Percentiles rank a stretch among this genome's conserved stretches.
These are phyloP conservation scores for Tricholauxania praeusta DNA, from an alignment of 2,888 invertebrate genomes.

Conservation along the genomic window DNA sequence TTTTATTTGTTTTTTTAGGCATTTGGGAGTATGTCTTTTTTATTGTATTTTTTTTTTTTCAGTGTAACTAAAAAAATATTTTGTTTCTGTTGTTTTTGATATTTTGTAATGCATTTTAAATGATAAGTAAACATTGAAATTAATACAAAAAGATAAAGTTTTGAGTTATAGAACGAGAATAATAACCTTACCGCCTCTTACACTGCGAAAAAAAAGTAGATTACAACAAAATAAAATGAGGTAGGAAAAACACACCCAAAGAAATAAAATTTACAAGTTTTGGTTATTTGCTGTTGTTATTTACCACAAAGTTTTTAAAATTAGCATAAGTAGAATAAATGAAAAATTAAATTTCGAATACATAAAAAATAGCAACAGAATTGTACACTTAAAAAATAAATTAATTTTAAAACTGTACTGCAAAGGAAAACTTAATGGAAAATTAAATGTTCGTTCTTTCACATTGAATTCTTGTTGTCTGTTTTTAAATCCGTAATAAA, in stretches of 20 bases:
- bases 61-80: not conserved
- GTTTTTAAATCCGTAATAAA: too few relatives aligned
- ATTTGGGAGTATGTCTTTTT: not conserved
- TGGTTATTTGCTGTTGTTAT: constrained; percentile 29
- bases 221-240: constrained; percentile 21
- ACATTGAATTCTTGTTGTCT: too few relatives aligned
- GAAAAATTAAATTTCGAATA: constrained; percentile 12
- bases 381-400: constrained; percentile 32
- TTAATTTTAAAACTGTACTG: constrained; percentile 33
- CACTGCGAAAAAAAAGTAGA: constrained; percentile 26
- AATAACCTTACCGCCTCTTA: constrained; percentile 10
- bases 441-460: not conserved
- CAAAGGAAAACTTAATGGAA: constrained; percentile 33
- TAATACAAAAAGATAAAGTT: constrained; percentile 5
- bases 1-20: constrained; percentile 40
- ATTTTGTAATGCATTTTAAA: too few relatives aligned
- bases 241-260: constrained; percentile 9
- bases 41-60: constrained; percentile 7
- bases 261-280: constrained; percentile 35
- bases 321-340: constrained; percentile 19
- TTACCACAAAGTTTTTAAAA: constrained; percentile 34
- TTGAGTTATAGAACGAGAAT: not conserved
- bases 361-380: constrained; percentile 26
- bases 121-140: not conserved
- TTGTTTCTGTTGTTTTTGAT: too few relatives aligned